phyloP scores from a whole-genome alignment of 2,113 vertebrate genomes.

The Ammodramus savannarum region DNA sequence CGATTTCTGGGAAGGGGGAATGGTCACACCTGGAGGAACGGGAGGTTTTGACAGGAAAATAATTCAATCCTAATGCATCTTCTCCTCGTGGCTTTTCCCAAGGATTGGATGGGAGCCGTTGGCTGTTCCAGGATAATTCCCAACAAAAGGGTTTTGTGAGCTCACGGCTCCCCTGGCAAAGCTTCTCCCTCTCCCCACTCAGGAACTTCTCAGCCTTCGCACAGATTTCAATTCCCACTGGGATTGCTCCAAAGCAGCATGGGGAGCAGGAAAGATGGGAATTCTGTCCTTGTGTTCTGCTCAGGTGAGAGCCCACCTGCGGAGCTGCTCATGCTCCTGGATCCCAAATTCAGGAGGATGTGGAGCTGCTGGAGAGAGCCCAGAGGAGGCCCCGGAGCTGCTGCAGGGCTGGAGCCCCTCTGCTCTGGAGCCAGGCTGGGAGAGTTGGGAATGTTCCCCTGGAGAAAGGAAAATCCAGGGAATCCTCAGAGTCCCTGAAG shows the following conservation, averaged over 20 bases:
- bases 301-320: not conserved
- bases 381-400: not conserved
- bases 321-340: not conserved
- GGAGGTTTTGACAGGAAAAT: not conserved
- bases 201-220: not conserved
- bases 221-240: not conserved
- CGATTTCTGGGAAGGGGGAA: conserved; percentile 40
- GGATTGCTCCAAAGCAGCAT: not conserved
- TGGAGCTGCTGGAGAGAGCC: not conserved
- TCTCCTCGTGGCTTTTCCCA: not conserved
- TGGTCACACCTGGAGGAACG: not conserved
- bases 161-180: not conserved
- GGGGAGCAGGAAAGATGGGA: not conserved
- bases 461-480: not conserved
- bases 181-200: not conserved
- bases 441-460: not conserved
- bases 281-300: not conserved
- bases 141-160: not conserved
- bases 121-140: not conserved
- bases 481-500: not conserved
- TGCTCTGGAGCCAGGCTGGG: not conserved
- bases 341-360: rapidly evolving
- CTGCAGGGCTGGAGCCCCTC: not conserved
- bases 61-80: not conserved
- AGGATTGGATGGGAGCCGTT: not conserved